Conservation (phyloP, 2,113 vertebrate genomes). For the Grus americana region DNA sequence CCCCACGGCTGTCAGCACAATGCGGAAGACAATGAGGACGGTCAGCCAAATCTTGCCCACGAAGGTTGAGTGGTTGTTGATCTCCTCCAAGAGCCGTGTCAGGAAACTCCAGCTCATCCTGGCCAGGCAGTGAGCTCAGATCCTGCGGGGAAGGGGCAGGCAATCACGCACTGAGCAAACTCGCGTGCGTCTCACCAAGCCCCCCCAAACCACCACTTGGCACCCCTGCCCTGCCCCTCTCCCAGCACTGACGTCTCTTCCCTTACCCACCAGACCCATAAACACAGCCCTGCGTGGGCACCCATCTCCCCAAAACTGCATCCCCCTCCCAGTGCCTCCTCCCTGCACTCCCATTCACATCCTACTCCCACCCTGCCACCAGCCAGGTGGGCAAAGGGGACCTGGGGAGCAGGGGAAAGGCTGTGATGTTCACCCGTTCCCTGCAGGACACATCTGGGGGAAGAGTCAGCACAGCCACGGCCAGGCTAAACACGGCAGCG, state of each 20-base stretch:
- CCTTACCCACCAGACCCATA: background rate
- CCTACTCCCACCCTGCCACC: rapidly evolving
- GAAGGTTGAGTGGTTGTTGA: conserved; percentile 91
- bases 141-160: background rate
- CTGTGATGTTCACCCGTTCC: background rate
- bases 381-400: background rate
- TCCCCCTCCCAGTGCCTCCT: background rate
- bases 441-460: background rate
- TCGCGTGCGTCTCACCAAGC: rapidly evolving
- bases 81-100: conserved; percentile 88
- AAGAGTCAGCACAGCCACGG: background rate
- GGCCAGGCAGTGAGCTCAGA: conserved; percentile 40
- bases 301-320: background rate
- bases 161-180: background rate
- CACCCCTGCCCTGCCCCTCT: background rate
- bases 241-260: background rate
- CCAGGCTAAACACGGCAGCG: background rate
- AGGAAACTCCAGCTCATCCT: conserved; percentile 93
- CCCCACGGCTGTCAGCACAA: conserved; percentile 86
- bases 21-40: conserved; percentile 87
- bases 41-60: conserved; percentile 92
- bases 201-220: background rate
- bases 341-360: rapidly evolving
- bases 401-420: background rate
- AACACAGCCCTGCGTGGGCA: background rate